Percentiles rank a stretch among this genome's conserved stretches.
Conservation (phyloP, 2,888 invertebrate species). For the Drosophila mettleri region DNA sequence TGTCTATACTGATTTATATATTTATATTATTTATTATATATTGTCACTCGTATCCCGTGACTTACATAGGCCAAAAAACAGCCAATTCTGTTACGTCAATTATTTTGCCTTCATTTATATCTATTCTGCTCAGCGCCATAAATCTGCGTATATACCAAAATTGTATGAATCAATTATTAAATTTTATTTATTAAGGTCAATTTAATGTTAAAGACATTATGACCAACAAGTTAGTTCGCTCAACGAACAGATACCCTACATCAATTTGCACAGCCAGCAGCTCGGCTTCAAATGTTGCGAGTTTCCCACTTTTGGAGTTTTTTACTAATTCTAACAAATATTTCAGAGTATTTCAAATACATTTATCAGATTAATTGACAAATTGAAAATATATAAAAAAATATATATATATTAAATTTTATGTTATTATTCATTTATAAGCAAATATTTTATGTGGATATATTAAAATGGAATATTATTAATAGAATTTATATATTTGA, state of each 20-base stretch:
- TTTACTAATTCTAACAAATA: too few relatives aligned
- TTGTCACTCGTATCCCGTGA: not conserved
- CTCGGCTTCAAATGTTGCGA: too few relatives aligned
- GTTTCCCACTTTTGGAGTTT: too few relatives aligned
- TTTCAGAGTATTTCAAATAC: too few relatives aligned
- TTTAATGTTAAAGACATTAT: not conserved
- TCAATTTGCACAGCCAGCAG: too few relatives aligned
- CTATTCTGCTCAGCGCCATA: not conserved
- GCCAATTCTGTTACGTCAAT: not conserved
- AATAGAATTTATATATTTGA: too few relatives aligned
- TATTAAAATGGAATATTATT: too few relatives aligned
- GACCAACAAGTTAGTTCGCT: not conserved
- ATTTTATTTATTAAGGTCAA: not conserved
- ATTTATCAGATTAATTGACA: too few relatives aligned
- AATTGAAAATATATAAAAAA: too few relatives aligned
- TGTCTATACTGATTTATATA: not conserved
- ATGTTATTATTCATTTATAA: too few relatives aligned
- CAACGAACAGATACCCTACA: not conserved
- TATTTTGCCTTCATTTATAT: not conserved
- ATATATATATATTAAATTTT: too few relatives aligned
- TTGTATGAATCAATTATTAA: not conserved
- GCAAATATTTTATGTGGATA: too few relatives aligned
- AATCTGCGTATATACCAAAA: not conserved
- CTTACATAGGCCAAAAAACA: not conserved
- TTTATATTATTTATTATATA: not conserved